Evolutionary conservation across 2,888 invertebrate species (phyloP), one percentile per base, ranked within the genome.

Genomic region (Drosophila formosana): DNA sequence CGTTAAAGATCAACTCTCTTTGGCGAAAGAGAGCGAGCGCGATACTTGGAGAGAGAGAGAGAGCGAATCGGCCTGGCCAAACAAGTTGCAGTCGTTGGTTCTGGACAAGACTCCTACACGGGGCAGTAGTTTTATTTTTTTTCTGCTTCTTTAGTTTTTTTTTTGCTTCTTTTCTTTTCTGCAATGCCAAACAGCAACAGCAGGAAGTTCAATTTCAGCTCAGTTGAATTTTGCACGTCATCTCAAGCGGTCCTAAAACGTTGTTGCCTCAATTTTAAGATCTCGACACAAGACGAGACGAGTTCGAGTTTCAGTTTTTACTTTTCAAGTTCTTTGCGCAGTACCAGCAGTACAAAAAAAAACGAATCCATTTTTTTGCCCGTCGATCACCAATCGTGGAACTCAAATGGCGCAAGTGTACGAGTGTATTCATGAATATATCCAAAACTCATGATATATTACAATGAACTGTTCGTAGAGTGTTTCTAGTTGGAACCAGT

Each of bases 221-320:
- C 86, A 89, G 89, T 89, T 76, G 75, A 82, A 86, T 80, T 86
- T 88, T 84, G 90, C 82, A 89, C 89, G 89, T 89, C 89, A 88
- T 89, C 90, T 78, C 74, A 86, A 86, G 78, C 83, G 83, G 83
- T 83, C 75, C 75, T 80, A 75, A 57, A 57, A 37, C 46, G 37
- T 57, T 57, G 34, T 34, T 57, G 46, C 37, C 37, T 47, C 57
- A 26, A 57, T 37, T 37, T 28, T 18, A 34, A 47, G 34, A 57
- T 47, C 45, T 45, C 9, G 25, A 6, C 23, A 25, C 9, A 25
- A 45, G 45, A 45, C 45, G 25, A 50, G 58, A 26, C 69, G 62
- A 69, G 56, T 45, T 43, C 49, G 66, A 70, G 70, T 57, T 69
- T 51, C 63, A 70, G 70, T 66, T 53, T 37, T 51, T 51, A 34